Evolutionary conservation across 2,888 invertebrate genomes (phyloP).

Genomic region (Nephrotoma appendiculata): DNA sequence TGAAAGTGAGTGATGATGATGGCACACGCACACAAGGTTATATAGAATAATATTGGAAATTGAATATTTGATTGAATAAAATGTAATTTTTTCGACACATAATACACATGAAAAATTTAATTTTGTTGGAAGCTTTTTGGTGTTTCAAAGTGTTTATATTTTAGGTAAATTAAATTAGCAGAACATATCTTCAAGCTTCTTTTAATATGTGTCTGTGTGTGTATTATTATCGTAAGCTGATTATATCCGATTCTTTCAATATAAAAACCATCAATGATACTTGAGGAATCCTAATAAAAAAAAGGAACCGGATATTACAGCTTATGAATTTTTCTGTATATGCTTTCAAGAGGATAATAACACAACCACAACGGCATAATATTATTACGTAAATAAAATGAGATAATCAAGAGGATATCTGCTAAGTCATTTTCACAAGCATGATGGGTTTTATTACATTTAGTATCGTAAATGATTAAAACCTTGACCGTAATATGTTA

Average conservation of each 20-base stretch:
- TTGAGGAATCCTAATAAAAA: not conserved
- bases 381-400: not conserved
- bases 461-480: no score
- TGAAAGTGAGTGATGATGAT: not conserved
- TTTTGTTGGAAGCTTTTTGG: not conserved
- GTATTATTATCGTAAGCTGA: not conserved
- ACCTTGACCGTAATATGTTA: no score
- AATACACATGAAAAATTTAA: not conserved
- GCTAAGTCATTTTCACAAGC: not conserved
- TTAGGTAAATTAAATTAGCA: not conserved
- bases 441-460: no score
- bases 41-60: not conserved
- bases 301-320: not conserved
- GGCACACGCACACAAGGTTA: not conserved
- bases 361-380: no score
- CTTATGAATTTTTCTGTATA: not conserved
- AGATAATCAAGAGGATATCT: not conserved
- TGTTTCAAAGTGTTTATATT: not conserved
- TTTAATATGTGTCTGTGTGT: not conserved
- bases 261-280: not conserved
- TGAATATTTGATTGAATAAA: not conserved
- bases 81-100: not conserved
- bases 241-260: not conserved
- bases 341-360: not conserved
- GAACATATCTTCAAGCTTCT: not conserved